Conservation (phyloP, 2,888 invertebrate genomes). For the Himalopsyche anomala region DNA sequence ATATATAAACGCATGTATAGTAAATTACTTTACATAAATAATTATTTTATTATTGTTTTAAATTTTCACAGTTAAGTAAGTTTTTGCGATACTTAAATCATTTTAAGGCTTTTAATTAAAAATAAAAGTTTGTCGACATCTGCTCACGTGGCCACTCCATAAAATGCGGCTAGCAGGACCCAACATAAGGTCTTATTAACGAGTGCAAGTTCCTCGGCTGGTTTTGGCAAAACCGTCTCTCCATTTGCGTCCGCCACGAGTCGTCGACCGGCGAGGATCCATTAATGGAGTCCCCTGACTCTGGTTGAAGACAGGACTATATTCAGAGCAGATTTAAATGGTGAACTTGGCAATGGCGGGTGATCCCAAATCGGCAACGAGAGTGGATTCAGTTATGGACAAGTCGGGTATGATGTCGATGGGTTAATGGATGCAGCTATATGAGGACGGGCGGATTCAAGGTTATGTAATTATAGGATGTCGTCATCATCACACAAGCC, state of each 20-base stretch:
- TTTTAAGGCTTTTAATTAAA: no score
- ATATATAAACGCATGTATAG: no score
- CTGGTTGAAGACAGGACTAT: conserved; percentile 15
- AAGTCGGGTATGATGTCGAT: conserved; percentile 2
- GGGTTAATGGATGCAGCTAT: conserved; percentile 17
- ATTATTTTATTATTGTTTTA: no score
- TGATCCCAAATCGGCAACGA: conserved; percentile 11
- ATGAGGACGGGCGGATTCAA: neutral
- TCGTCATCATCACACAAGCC: no score
- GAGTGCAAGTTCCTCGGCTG: neutral
- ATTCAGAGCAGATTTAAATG: conserved; percentile 43
- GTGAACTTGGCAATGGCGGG: conserved; percentile 37
- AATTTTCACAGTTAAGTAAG: no score
- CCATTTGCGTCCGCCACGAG: conserved; percentile 32
- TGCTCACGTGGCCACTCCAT: conserved; percentile 15
- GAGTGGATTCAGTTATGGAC: neutral
- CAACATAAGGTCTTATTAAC: conserved; percentile 20
- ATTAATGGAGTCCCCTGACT: conserved; percentile 35
- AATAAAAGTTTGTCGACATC: neutral
- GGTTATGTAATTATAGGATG: neutral
- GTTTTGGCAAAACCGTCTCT: neutral
- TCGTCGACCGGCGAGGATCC: conserved; percentile 13
- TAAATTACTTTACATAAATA: no score
- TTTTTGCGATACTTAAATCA: no score
- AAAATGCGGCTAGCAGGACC: neutral